Conservation (phyloP, 2,888 invertebrate genomes). For the Dioctria rufipes region DNA sequence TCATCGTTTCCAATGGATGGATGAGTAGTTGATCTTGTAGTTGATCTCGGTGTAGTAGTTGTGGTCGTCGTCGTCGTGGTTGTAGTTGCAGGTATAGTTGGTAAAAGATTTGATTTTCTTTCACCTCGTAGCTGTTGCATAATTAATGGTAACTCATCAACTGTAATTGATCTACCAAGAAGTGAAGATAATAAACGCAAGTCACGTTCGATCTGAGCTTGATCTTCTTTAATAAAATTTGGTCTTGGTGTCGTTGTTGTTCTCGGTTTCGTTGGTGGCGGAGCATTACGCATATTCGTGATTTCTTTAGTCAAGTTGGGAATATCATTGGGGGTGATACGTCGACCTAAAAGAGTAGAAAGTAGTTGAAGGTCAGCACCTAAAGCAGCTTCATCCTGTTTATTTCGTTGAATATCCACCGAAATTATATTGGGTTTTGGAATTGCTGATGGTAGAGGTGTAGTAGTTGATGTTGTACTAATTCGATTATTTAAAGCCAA, state of each 20-base stretch:
- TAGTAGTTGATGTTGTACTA: slow-evolving; percentile 57
- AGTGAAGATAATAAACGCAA: slow-evolving; percentile 61
- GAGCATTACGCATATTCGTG: slow-evolving; percentile 62
- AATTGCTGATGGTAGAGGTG: slow-evolving; percentile 48
- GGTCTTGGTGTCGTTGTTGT: slow-evolving; percentile 67
- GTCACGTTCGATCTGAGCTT: slow-evolving; percentile 60
- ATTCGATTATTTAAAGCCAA: slow-evolving; percentile 72
- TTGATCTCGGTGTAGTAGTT: slow-evolving; percentile 60
- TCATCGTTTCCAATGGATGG: slow-evolving; percentile 55
- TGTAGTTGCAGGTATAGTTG: slow-evolving; percentile 54
- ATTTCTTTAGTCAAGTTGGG: slow-evolving; percentile 61
- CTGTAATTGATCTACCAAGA: slow-evolving; percentile 59
- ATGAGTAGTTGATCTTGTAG: slow-evolving; percentile 20
- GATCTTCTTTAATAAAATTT: slow-evolving; percentile 63
- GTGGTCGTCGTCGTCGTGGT: slow-evolving; percentile 66
- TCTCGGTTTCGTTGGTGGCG: slow-evolving; percentile 67
- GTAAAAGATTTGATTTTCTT: slow-evolving; percentile 59
- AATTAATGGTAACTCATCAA: slow-evolving; percentile 62
- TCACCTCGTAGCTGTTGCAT: slow-evolving; percentile 62
- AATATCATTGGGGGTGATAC: slow-evolving; percentile 62
- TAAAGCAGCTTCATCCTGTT: slow-evolving; percentile 62
- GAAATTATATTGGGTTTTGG: slow-evolving; percentile 64
- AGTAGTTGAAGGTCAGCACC: slow-evolving; percentile 64
- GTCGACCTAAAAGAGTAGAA: slow-evolving; percentile 63
- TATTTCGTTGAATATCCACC: slow-evolving; percentile 60